phyloP scores from a whole-genome alignment of 2,888 invertebrate genomes.

The Trachelus tabidus region DNA sequence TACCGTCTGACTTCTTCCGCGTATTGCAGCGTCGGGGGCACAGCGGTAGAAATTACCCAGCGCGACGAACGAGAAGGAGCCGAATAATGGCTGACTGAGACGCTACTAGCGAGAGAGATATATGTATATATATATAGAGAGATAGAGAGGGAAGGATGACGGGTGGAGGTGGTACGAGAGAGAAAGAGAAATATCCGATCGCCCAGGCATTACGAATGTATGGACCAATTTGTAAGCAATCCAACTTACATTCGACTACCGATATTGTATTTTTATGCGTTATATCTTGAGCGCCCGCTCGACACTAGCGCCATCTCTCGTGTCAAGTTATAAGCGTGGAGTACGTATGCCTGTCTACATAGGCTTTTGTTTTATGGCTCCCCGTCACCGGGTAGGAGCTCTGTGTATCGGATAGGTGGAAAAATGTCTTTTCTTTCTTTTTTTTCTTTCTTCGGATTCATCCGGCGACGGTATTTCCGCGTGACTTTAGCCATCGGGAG shows the following conservation, averaged over 20 bases:
- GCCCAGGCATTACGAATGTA: slow-evolving; percentile 61
- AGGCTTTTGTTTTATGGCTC: neutral
- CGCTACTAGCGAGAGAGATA: neutral
- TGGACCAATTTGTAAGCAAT: slow-evolving; percentile 67
- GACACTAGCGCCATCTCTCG: neutral
- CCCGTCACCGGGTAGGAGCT: neutral
- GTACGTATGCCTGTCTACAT: neutral
- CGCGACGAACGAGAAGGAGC: neutral
- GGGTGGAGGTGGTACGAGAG: neutral
- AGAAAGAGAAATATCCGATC: neutral
- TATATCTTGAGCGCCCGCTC: slow-evolving; percentile 39
- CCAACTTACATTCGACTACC: slow-evolving; percentile 60
- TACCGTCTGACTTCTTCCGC: neutral
- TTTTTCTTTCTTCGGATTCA: neutral
- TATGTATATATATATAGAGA: no score
- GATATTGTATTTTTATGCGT: slow-evolving; percentile 63
- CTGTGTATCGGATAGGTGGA: slow-evolving; percentile 11
- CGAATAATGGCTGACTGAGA: neutral
- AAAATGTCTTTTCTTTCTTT: neutral
- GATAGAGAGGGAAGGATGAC: no score
- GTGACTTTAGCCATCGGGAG: neutral
- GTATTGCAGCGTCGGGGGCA: neutral
- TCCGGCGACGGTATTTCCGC: neutral
- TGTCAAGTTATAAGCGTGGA: neutral
- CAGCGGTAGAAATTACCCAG: neutral